Evolutionary conservation across 2,113 vertebrate species (phyloP).

Genomic region (Chaetorhynchus papuensis): DNA sequence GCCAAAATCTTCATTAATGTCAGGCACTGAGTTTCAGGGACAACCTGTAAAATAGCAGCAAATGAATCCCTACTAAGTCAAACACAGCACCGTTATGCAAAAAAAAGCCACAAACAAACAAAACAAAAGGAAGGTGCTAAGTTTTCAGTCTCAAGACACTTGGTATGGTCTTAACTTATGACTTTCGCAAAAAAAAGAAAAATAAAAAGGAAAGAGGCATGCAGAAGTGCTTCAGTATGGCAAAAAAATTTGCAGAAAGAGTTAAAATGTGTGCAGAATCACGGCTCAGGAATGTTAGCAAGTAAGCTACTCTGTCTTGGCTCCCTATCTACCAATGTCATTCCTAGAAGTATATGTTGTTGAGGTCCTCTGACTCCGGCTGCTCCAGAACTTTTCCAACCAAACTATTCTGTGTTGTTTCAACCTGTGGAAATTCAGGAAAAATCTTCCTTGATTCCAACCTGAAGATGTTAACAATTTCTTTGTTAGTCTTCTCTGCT

Average conservation of each 20-base stretch:
- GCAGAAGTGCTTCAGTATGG: neutral
- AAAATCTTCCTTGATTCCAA: neutral
- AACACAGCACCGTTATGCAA: neutral
- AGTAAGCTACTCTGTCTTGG: neutral
- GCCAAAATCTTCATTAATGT: neutral
- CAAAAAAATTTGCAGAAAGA: neutral
- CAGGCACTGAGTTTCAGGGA: neutral
- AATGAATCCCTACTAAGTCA: neutral
- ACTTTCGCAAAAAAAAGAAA: neutral
- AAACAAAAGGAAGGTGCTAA: rapidly evolving
- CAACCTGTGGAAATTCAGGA: neutral
- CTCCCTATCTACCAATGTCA: neutral
- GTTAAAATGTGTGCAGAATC: neutral
- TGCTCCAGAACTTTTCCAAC: neutral
- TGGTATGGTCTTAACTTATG: rapidly evolving
- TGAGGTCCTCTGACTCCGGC: neutral
- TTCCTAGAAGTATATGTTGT: neutral
- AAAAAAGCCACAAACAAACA: neutral
- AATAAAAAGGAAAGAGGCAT: neutral
- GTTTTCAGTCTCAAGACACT: neutral
- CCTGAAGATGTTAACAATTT: neutral
- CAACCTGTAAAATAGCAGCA: neutral
- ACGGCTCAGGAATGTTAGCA: neutral
- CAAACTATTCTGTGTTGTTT: rapidly evolving
- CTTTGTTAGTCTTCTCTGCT: neutral